Evolutionary conservation across 2,888 invertebrate genomes (phyloP), one percentile per base, ranked within the genome.

Genomic region (Caenorhabditis uteleia): DNA sequence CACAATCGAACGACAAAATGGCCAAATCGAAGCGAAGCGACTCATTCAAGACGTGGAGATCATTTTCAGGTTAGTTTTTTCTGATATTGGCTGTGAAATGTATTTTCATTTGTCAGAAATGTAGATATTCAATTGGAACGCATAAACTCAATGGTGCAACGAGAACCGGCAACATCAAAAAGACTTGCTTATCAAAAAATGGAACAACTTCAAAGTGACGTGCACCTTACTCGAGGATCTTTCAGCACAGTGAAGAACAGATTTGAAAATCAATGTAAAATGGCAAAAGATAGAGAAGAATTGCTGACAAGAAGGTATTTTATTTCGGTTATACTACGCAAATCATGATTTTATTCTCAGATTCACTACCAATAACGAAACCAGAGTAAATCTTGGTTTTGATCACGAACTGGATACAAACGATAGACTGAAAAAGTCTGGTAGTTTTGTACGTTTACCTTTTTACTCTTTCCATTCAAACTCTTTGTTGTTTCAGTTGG

Each of bases 321-420:
- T 38, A 14, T 38, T 38, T 38, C 21, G 4, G 7, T 20, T 38
- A 4, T n/a, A n/a, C n/a, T n/a, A n/a, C n/a, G n/a, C 5, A 20
- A 38, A 20, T 38, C 7, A 40, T 20, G 16, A 25, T 3, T 5
- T 38, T 38, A 16, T 44, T 43, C 49, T 27, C 47, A 54, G 60
- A 16, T 60, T 55, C 21, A 60, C 60, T n/a, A 55, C 54, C n/a
- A 60, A 60, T 27, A 40, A 34, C 36, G 60, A 60, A 46, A 60
- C 60, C 0, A 44, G 60, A 2, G 21, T 60, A 10, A 50, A 50
- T 43, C 27, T 60, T 10, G 54, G 36, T 18, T 36, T 61, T 8
- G 61, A 61, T 16, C 10, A 51, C n/a, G 61, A 55, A 26, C 42
- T 61, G 21, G 23, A 56, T 7, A 43, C 45, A 23, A 55, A 61